Base-by-base conservation (phyloP, 2,113 vertebrate species). In the Gallinago paraguaiae region DNA sequence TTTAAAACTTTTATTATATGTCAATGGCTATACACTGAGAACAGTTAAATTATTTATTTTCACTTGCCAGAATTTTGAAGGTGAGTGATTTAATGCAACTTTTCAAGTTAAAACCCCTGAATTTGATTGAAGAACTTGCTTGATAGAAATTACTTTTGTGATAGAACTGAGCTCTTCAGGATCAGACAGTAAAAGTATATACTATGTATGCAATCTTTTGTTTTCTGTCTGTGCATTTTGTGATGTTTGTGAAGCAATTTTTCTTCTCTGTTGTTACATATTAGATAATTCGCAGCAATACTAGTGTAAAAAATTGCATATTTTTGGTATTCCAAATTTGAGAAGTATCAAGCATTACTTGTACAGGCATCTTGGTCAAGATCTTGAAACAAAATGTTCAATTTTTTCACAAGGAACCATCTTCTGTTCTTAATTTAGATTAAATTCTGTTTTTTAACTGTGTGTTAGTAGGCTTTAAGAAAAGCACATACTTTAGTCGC, bases 321-420 rank as follows among this genome's bases (percentile, higher is more conserved):
- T 18, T 54, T 80, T 63, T 86, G 14, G 7, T 67, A 14, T 74
- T 90, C 13, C 6, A 27, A 0, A 68, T 86, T 64, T 76, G 20
- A 78, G 25, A 82, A 51, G 2, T 60, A 24, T 60, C 13, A 64
- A 1, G 5, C 0, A 0, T 82, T 75, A 28, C 9, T 48, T 70
- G 25, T 50, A 64, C n/a, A 37, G n/a, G 7, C n/a, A 23, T 53
- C 63, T 72, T 82, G n/a, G 2, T 13, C 2, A 7, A 85, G 65
- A 56, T 57, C 33, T 82, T 90, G 15, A 83, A 82, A 75, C 13
- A 81, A 85, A 75, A 30, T n/a, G 6, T 50, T 83, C 2, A 3
- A 0, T 33, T 74, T 78, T 82, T 68, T 78, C 18, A 23, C 5
- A 7, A 13, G 71, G 28, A 87, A 51, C 17, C 0, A 1, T 76